Conservation (phyloP, 2,113 vertebrate genomes). For the Carassius gibelio region DNA sequence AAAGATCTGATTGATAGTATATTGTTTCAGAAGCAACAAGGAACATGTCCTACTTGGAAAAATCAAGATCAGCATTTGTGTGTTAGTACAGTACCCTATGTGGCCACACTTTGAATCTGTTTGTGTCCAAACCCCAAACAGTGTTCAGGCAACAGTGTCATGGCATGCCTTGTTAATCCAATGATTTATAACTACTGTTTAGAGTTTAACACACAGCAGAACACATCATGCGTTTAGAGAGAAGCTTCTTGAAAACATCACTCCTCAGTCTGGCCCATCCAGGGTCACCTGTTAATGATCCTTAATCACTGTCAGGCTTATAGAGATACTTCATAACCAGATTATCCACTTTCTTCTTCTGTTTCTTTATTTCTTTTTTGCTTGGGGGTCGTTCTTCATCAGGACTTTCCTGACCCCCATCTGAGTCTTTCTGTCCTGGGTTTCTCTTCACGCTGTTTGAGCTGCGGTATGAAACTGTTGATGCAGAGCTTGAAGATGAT, state of each 20-base stretch:
- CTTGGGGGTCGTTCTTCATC: slow-evolving; percentile 51
- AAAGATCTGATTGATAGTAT: neutral
- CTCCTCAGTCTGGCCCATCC: slow-evolving; percentile 7
- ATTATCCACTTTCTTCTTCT: slow-evolving; percentile 89
- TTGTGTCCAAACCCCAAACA: neutral
- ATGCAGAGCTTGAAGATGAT: slow-evolving; percentile 74
- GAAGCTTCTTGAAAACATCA: slow-evolving; percentile 16
- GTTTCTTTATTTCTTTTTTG: slow-evolving; percentile 84
- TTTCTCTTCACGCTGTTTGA: slow-evolving; percentile 87
- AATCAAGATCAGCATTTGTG: neutral
- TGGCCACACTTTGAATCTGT: neutral
- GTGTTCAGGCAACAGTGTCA: neutral
- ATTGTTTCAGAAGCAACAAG: neutral
- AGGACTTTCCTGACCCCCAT: slow-evolving; percentile 42
- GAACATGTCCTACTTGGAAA: neutral
- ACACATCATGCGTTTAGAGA: slow-evolving; percentile 45
- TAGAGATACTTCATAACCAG: slow-evolving; percentile 98
- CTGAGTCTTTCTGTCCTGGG: slow-evolving; percentile 53
- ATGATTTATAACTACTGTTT: neutral
- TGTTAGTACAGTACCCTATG: neutral
- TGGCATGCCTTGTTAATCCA: slow-evolving; percentile 22
- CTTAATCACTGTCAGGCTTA: slow-evolving; percentile 93
- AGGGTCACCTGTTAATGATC: slow-evolving; percentile 66
- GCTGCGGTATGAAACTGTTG: slow-evolving; percentile 89
- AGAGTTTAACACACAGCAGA: neutral